These are phyloP conservation scores for Otus scops DNA, from an alignment of 2,797 vertebrate genomes.

Conservation along the genomic window DNA sequence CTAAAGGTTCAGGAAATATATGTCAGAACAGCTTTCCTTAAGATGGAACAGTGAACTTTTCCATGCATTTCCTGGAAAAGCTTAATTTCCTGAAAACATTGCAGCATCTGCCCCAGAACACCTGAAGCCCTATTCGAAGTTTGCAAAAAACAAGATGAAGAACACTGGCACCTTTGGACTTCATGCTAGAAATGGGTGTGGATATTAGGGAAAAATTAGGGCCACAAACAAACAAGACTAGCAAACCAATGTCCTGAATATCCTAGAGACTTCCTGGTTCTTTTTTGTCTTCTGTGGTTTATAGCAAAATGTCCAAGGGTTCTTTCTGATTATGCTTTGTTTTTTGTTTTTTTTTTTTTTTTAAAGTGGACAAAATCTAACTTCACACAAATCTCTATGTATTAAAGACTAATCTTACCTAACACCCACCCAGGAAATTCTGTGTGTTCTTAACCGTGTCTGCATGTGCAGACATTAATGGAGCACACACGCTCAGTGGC, in stretches of 20 bases:
- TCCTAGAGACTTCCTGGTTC: not conserved
- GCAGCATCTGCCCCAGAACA: not conserved
- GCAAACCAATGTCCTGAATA: not conserved
- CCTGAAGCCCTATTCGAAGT: not conserved
- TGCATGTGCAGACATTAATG: not conserved
- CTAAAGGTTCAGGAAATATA: not conserved
- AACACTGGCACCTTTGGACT: not conserved
- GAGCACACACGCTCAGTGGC: not conserved
- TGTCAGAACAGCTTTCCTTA: not conserved
- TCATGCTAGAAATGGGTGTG: not conserved
- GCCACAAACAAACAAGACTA: not conserved
- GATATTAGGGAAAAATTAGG: not conserved
- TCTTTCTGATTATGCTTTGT: not conserved
- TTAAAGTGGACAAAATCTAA: not conserved
- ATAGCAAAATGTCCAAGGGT: not conserved
- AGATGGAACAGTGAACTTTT: not conserved
- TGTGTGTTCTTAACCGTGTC: not conserved
- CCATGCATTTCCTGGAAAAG: not conserved
- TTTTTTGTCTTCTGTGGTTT: not conserved
- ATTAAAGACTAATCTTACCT: not conserved
- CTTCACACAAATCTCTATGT: not conserved
- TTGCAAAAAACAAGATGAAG: not conserved
- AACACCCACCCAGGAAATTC: not conserved
- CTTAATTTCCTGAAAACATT: not conserved
- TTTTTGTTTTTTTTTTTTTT: not conserved